Percentiles rank a stretch among this genome's conserved stretches.
Conservation (phyloP, 2,113 vertebrate species). For the Grallaria varia region DNA sequence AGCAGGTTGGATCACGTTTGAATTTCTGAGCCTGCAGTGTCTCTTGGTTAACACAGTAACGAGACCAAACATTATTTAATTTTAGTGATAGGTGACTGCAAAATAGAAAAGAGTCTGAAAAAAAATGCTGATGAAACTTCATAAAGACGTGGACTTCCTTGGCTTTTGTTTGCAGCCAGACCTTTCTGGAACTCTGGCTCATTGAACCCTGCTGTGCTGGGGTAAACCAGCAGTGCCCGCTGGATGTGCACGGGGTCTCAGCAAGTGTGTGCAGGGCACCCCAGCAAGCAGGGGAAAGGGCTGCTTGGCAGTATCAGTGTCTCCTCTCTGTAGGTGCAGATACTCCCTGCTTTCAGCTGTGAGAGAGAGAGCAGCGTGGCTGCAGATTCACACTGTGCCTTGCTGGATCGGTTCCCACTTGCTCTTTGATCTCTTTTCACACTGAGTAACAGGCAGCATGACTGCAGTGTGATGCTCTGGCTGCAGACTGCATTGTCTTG, state of each 20-base stretch:
- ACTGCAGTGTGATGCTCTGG: constrained; percentile 35
- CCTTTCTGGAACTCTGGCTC: not conserved
- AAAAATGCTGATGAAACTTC: not conserved
- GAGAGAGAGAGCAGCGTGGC: not conserved
- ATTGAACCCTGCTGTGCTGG: not conserved
- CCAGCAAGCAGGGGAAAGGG: not conserved
- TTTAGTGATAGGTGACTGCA: not conserved
- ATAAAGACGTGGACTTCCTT: not conserved
- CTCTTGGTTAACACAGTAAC: not conserved
- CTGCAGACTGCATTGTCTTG: not conserved
- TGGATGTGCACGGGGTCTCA: not conserved
- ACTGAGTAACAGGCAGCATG: not conserved
- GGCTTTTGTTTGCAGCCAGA: not conserved
- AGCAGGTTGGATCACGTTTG: not conserved
- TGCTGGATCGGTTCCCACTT: rapidly evolving
- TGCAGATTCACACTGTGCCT: not conserved
- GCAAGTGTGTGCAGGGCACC: not conserved
- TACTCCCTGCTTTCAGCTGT: not conserved
- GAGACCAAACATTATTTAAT: not conserved
- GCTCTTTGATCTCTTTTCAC: not conserved
- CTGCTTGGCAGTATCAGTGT: not conserved
- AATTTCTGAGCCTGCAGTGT: not conserved
- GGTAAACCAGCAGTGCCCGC: not conserved
- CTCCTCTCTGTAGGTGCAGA: not conserved
- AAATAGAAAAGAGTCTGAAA: not conserved